Evolutionary conservation across 2,888 invertebrate species (phyloP).

Genomic region (Pherbina coryleti): DNA sequence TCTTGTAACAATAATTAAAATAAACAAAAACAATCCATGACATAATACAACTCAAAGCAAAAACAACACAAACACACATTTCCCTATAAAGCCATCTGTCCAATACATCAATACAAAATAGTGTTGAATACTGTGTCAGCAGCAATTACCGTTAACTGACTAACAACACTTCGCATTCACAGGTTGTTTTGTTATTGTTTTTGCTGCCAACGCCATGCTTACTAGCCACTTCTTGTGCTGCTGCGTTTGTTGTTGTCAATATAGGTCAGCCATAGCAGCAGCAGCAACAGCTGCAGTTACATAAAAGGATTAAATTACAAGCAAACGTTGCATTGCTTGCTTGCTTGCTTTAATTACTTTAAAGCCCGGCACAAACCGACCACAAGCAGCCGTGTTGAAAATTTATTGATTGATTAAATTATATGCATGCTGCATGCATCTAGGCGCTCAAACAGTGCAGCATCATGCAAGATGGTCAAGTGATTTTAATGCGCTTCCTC

Average conservation of each 20-base stretch:
- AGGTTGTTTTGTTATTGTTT: background rate
- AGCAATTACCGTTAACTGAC: background rate
- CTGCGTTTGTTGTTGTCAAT: background rate
- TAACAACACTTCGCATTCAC: background rate
- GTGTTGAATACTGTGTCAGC: conserved; percentile 13
- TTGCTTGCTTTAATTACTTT: background rate
- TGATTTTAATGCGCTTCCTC: background rate
- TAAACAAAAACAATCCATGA: no score
- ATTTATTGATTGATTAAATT: conserved; percentile 2
- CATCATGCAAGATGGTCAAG: conserved; percentile 7
- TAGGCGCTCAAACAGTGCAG: background rate
- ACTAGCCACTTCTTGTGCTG: background rate
- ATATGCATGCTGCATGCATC: background rate
- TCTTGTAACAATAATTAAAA: no score
- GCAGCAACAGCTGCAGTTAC: background rate
- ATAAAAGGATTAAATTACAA: conserved; percentile 6
- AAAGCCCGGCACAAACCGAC: background rate
- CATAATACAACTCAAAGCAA: no score
- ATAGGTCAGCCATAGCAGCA: background rate
- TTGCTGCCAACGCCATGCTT: background rate
- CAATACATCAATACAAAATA: background rate
- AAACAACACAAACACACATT: no score
- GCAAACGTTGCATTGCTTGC: background rate
- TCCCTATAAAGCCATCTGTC: background rate
- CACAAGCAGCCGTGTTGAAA: background rate